Percentiles rank a stretch among this genome's conserved stretches.
Evolutionary conservation across 2,797 vertebrate species (phyloP).

Genomic region (Carduelis carduelis): DNA sequence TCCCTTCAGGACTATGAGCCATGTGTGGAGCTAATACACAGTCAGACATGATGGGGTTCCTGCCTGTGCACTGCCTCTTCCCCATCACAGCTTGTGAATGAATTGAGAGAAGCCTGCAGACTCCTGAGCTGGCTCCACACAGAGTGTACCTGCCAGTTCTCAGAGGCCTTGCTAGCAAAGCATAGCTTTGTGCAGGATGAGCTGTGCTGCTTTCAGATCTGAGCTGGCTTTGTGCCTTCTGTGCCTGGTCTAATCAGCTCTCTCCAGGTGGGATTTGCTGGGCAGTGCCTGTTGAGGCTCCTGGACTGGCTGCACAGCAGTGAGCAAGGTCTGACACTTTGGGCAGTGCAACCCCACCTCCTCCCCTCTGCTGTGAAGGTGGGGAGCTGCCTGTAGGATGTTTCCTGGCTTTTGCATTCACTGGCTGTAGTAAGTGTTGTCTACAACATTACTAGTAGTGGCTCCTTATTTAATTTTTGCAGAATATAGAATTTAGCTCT

Average conservation of each 20-base stretch:
- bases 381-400: not conserved
- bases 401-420: not conserved
- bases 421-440: not conserved
- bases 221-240: not conserved
- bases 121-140: not conserved
- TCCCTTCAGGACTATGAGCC: not conserved
- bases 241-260: not conserved
- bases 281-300: not conserved
- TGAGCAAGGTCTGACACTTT: not conserved
- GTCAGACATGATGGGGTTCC: not conserved
- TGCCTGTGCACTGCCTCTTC: not conserved
- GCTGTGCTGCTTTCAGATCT: not conserved
- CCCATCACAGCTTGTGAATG: not conserved
- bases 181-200: not conserved
- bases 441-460: not conserved
- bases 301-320: not conserved
- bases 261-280: not conserved
- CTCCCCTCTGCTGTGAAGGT: not conserved
- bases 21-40: not conserved
- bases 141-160: not conserved
- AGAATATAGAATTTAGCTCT: not conserved
- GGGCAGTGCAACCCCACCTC: not conserved
- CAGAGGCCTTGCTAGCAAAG: not conserved
- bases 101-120: rapidly evolving
- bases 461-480: not conserved